Percentiles rank a stretch among this genome's conserved stretches.
These are phyloP conservation scores for Ophiothrix spiculata DNA, from an alignment of 35 echinoderm and acorn worm species.

Conservation along the genomic window DNA sequence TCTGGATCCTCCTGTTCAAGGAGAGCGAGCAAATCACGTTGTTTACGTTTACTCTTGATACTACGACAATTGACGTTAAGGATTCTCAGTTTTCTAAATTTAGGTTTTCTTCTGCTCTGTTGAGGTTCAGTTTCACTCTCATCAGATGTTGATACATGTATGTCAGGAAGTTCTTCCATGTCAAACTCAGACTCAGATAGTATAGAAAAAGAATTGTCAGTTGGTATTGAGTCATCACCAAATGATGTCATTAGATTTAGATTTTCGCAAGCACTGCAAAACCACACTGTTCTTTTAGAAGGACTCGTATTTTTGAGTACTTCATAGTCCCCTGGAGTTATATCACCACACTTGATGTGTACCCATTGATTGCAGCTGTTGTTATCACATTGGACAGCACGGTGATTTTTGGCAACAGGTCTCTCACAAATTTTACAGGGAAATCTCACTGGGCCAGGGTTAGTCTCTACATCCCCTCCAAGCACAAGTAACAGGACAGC, in stretches of 20 bases:
- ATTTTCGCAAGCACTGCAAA: background rate
- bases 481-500: background rate
- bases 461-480: background rate
- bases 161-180: too few species aligned
- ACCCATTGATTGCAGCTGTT: background rate
- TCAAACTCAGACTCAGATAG: conserved; percentile 11
- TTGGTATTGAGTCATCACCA: background rate
- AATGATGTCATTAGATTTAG: background rate
- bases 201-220: conserved; percentile 2
- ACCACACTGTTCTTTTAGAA: conserved; percentile 10
- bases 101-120: background rate
- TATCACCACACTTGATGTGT: conserved; percentile 8
- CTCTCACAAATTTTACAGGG: conserved; percentile 6
- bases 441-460: background rate
- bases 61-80: background rate
- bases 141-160: too few species aligned
- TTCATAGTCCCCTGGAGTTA: conserved; percentile 7
- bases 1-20: conserved; percentile 18
- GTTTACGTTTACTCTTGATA: conserved; percentile 32
- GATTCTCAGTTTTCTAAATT: background rate
- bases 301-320: background rate
- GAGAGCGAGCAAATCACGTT: conserved; percentile 9
- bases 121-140: too few species aligned
- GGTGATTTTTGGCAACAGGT: background rate
- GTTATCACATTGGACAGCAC: conserved; percentile 7